Evolutionary conservation across 2,888 invertebrate genomes (phyloP).

Genomic region (Macrostomum cliftonense): DNA sequence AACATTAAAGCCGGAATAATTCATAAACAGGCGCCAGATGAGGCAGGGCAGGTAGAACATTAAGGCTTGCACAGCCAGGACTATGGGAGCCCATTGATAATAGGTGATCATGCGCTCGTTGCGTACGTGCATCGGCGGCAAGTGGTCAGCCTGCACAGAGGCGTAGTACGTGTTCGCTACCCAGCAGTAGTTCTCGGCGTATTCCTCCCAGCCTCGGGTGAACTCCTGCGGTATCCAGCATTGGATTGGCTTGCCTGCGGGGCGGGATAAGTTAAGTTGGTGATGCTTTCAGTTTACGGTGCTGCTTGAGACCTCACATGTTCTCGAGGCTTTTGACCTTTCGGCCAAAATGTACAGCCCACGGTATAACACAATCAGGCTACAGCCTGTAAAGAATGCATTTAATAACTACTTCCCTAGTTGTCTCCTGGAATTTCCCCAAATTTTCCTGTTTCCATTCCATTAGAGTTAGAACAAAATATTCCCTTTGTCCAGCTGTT

Average conservation of each 20-base stretch:
- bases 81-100: slow-evolving; percentile 38
- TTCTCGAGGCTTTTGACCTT: too few species aligned
- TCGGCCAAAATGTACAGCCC: too few species aligned
- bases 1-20: slow-evolving; percentile 40
- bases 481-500: too few species aligned
- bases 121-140: slow-evolving; percentile 22
- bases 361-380: too few species aligned
- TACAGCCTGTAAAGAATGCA: too few species aligned
- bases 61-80: slow-evolving; percentile 37
- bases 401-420: too few species aligned
- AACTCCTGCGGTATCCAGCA: slow-evolving; percentile 41
- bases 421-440: too few species aligned
- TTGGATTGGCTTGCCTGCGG: slow-evolving; percentile 19
- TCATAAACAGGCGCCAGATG: slow-evolving; percentile 39
- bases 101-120: slow-evolving; percentile 15
- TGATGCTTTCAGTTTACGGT: too few species aligned
- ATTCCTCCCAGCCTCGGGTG: slow-evolving; percentile 40
- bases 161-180: slow-evolving; percentile 41
- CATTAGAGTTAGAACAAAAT: too few species aligned
- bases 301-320: too few species aligned
- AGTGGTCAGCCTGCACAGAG: slow-evolving; percentile 23
- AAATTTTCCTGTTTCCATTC: too few species aligned
- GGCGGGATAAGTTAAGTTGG: background rate
- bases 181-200: slow-evolving; percentile 43
- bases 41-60: slow-evolving; percentile 41